Evolutionary conservation across 2,797 vertebrate genomes (phyloP), one percentile per base, ranked within the genome.

Genomic region (Loris lydekkerianus): DNA sequence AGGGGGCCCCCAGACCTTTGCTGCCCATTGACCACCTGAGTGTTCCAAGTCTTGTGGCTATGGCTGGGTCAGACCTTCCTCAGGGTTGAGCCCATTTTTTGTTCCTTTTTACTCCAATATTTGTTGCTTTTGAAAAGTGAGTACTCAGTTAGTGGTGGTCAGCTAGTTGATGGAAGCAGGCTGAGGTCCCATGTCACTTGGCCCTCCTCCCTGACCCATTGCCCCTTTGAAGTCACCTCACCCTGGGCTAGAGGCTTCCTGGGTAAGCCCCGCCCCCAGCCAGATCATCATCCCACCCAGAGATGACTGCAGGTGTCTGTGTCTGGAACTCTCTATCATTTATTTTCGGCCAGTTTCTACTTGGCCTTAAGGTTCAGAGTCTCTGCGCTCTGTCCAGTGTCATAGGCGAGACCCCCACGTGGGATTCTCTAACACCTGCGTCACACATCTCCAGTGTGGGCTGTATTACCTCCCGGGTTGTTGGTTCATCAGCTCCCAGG

Each of bases 101-200:
- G 15, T 23, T 67, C 34, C 37, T 7, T 29, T 29, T 43, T 7
- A 11, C 6, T 21, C 43, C 17, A 7, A 0, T 15, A 53, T 53
- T 53, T 53, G 10, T 34, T 2, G 29, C 31, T 20, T 53, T 6
- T 5, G n/a, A 67, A 56, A 20, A 37, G 72, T 13, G 7, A 6
- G 31, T 0, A 11, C 27, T 56, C 6, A 0, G 23, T 3, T 5
- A 1, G 5, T 7, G 10, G 46, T 15, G 18, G 65, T 25, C 58
- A 29, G 8, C 18, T 13, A 14, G 77, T 17, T 60, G 69, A 34
- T 0, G 1, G 18, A 21, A 76, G 13, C 58, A 6, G 25, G 18
- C 2, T 1, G 13, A 49, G n/a, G 40, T 7, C 34, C 10, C 53
- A 20, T 17, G 29, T 23, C 34, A 10, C 15, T 2, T 13, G 0